Percentiles rank a stretch among this genome's conserved stretches.
phyloP scores from a whole-genome alignment of 1,140 invertebrate species.

The Microplitis demolitor region DNA sequence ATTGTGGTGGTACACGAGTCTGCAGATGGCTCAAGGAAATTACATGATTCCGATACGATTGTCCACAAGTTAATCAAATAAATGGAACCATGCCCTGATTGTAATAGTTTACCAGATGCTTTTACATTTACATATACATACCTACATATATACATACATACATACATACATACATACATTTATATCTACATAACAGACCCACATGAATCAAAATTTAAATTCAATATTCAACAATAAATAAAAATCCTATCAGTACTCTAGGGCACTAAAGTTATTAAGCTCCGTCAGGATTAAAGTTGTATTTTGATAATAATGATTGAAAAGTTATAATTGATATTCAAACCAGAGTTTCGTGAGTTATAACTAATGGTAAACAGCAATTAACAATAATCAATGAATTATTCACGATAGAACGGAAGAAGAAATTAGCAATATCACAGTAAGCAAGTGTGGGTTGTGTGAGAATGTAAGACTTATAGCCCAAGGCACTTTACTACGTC shows the following conservation, averaged over 20 bases:
- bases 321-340: neutral
- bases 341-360: neutral
- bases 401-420: neutral
- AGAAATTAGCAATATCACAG: neutral
- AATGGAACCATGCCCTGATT: neutral
- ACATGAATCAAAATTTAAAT: too few species aligned
- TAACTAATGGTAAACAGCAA: neutral
- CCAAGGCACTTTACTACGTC: constrained; percentile 34
- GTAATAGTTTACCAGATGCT: too few species aligned
- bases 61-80: neutral
- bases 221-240: too few species aligned
- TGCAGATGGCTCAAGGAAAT: neutral
- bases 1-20: neutral
- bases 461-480: neutral
- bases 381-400: neutral
- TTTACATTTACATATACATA: too few species aligned
- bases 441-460: neutral
- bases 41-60: neutral
- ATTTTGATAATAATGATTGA: too few species aligned
- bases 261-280: too few species aligned
- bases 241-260: too few species aligned
- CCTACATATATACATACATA: too few species aligned
- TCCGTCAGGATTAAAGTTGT: too few species aligned
- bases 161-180: too few species aligned
- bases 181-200: too few species aligned